A percentile compares a stretch with the other conserved stretches of the same genome.
These are phyloP conservation scores for Rhingia campestris DNA, from an alignment of 2,888 invertebrate genomes.

Conservation along the genomic window DNA sequence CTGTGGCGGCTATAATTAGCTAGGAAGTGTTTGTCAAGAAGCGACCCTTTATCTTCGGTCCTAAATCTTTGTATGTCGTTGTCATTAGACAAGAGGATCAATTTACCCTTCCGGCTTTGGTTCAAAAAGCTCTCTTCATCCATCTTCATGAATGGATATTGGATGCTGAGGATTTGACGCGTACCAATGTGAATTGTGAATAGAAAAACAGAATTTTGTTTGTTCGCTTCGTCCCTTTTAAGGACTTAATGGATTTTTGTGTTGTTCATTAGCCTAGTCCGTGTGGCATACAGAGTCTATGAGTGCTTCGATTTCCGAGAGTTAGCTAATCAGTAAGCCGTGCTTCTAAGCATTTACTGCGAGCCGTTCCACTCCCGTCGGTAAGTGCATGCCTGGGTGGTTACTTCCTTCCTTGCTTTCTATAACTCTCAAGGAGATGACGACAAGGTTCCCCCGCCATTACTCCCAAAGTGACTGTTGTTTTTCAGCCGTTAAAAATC, in stretches of 20 bases:
- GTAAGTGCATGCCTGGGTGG: conserved; percentile 70
- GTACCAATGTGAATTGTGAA: conserved; percentile 39
- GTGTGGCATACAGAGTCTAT: conserved; percentile 18
- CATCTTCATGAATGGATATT: conserved; percentile 50
- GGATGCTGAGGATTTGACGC: conserved; percentile 59
- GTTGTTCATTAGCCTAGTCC: conserved; percentile 70
- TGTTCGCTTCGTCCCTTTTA: conserved; percentile 8
- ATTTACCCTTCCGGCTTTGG: conserved; percentile 71
- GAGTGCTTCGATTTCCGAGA: conserved; percentile 67
- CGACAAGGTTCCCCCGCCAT: conserved; percentile 30
- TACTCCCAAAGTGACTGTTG: conserved; percentile 70
- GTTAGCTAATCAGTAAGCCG: conserved; percentile 64
- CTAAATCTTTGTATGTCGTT: background rate
- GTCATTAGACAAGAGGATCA: conserved; percentile 65
- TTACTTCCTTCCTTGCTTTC: conserved; percentile 67
- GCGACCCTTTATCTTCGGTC: conserved; percentile 36
- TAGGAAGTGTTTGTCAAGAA: conserved; percentile 73
- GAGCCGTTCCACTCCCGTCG: conserved; percentile 14
- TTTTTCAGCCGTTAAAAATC: conserved; percentile 71
- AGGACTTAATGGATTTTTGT: conserved; percentile 70
- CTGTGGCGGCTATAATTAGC: conserved; percentile 64
- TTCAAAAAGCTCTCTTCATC: conserved; percentile 49
- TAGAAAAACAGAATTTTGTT: conserved; percentile 24
- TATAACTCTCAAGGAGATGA: background rate
- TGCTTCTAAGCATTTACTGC: conserved; percentile 60